Evolutionary conservation across 2,888 invertebrate species (phyloP).

Genomic region (Drosophila infuscata): DNA sequence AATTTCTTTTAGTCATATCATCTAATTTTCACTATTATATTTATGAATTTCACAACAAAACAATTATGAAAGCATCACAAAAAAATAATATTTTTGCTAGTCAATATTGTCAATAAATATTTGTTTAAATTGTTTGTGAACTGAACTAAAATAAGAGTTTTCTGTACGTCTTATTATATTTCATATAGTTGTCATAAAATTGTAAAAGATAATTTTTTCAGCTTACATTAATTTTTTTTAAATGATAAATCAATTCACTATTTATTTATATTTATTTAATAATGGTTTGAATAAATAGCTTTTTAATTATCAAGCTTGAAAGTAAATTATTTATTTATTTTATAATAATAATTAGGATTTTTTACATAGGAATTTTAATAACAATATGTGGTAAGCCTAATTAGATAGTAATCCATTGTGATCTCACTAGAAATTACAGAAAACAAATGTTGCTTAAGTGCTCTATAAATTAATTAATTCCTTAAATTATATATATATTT

Average conservation of each 20-base stretch:
- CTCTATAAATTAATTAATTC: not conserved
- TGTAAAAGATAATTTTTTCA: too few species aligned
- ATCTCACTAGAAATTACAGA: not conserved
- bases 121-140: not conserved
- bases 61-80: not conserved
- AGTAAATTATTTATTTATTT: not conserved
- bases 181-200: not conserved
- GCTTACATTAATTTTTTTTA: not conserved
- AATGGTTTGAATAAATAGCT: not conserved
- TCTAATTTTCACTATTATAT: not conserved
- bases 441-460: not conserved
- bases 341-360: not conserved
- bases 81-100: not conserved
- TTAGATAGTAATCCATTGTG: not conserved
- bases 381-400: not conserved
- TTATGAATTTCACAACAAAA: not conserved
- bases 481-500: not conserved
- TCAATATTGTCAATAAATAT: not conserved
- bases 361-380: not conserved
- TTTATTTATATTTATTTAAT: too few species aligned
- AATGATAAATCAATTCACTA: not conserved
- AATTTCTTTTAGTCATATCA: not conserved
- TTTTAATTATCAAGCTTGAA: not conserved
- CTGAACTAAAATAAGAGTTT: not conserved
- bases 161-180: not conserved